These are phyloP conservation scores for Bolinopsis microptera DNA, from an alignment of 37 sponge, comb jelly and placozoan genomes.

Conservation along the genomic window DNA sequence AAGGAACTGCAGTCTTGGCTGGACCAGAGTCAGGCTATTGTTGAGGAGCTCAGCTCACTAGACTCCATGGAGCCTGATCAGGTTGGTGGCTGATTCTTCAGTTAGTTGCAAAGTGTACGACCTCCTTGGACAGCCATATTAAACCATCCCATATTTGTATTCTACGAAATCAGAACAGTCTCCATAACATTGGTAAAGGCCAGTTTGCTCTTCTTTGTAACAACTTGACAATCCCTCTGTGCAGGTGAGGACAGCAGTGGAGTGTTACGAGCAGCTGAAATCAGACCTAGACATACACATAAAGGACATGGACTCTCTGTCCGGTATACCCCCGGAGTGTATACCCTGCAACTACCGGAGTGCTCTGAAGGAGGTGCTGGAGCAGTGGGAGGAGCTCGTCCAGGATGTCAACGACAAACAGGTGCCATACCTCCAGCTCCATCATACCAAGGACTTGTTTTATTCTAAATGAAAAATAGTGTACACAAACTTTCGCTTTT, in stretches of 20 bases:
- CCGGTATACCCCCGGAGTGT: conserved; percentile 3
- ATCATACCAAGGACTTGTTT: too few species aligned
- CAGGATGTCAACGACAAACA: conserved; percentile 51
- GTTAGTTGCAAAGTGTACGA: too few species aligned
- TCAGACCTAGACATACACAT: neutral
- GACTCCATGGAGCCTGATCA: neutral
- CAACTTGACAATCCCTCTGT: too few species aligned
- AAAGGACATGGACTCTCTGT: conserved; percentile 30
- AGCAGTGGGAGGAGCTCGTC: conserved; percentile 10
- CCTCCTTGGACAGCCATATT: too few species aligned
- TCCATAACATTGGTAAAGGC: too few species aligned
- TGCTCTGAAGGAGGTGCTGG: neutral
- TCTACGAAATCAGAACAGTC: too few species aligned
- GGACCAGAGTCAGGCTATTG: neutral
- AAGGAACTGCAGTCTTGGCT: neutral
- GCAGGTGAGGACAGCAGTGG: conserved; percentile 30
- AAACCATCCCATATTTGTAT: too few species aligned
- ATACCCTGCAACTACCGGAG: neutral
- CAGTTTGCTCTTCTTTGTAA: too few species aligned
- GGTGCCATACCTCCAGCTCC: too few species aligned
- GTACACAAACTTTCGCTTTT: too few species aligned
- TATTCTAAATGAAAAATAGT: too few species aligned
- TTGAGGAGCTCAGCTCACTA: conserved; percentile 25
- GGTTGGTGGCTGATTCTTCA: neutral
- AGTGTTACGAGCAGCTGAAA: conserved; percentile 39